phyloP scores from a whole-genome alignment of 2,113 vertebrate genomes.

The Leiothrix lutea region DNA sequence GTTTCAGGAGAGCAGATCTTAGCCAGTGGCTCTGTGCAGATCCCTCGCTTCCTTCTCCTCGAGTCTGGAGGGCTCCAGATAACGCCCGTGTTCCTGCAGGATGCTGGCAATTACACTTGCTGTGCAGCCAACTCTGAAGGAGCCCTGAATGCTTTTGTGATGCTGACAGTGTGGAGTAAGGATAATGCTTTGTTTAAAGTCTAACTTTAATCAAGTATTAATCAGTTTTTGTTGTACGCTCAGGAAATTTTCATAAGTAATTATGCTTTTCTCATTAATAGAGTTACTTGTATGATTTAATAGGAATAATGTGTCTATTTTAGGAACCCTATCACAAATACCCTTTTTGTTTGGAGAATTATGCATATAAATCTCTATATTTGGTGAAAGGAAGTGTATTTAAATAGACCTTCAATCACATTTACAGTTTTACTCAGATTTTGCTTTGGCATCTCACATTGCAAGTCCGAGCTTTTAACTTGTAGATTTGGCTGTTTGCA shows the following conservation, averaged over 20 bases:
- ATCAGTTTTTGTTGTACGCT: neutral
- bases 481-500: neutral
- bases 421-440: neutral
- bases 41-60: conserved; percentile 85
- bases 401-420: neutral
- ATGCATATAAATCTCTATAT: neutral
- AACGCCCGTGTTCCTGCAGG: conserved; percentile 81
- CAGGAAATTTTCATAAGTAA: conserved; percentile 34
- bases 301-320: conserved; percentile 35
- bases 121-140: conserved; percentile 82
- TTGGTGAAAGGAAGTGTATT: neutral
- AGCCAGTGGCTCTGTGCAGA: conserved; percentile 88
- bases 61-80: conserved; percentile 90
- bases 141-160: conserved; percentile 77
- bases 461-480: neutral
- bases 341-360: conserved; percentile 17
- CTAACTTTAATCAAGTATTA: conserved; percentile 12
- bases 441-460: neutral
- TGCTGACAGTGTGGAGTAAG: conserved; percentile 94
- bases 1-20: conserved; percentile 82
- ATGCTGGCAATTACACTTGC: conserved; percentile 90
- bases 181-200: neutral
- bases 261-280: conserved; percentile 29
- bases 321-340: conserved; percentile 43
- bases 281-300: conserved; percentile 48